Evolutionary conservation across 2,797 vertebrate species (phyloP).

Genomic region (Valencia hispanica): DNA sequence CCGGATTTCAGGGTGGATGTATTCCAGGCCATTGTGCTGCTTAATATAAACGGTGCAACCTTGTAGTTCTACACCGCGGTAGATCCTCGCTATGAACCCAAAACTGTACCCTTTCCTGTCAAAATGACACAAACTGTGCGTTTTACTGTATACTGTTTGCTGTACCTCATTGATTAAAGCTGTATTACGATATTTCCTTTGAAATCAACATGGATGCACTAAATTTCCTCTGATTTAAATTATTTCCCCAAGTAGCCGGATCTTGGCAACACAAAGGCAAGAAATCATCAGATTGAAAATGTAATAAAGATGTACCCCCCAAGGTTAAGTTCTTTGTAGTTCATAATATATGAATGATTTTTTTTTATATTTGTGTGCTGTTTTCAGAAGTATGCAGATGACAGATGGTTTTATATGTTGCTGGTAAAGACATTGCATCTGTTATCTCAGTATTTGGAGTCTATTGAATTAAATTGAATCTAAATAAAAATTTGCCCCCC

Average conservation of each 20-base stretch:
- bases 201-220: background rate
- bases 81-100: background rate
- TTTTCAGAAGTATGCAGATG: background rate
- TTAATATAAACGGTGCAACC: no score
- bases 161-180: background rate
- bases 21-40: conserved; percentile 6
- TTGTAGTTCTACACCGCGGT: background rate
- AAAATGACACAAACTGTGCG: background rate
- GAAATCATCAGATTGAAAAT: background rate
- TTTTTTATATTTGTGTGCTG: background rate
- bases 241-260: background rate
- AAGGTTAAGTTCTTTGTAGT: background rate
- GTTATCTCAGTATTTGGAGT: background rate
- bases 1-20: conserved; percentile 18
- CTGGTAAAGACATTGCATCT: background rate
- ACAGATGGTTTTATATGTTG: background rate
- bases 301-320: background rate
- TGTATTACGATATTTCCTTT: background rate
- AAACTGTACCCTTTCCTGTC: background rate
- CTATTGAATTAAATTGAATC: background rate
- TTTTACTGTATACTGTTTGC: background rate
- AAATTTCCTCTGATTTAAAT: background rate
- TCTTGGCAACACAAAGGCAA: background rate
- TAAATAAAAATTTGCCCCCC: background rate
- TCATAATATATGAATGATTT: no score